Conservation (phyloP, 2,113 vertebrate genomes). For the Grammomys surdaster region DNA sequence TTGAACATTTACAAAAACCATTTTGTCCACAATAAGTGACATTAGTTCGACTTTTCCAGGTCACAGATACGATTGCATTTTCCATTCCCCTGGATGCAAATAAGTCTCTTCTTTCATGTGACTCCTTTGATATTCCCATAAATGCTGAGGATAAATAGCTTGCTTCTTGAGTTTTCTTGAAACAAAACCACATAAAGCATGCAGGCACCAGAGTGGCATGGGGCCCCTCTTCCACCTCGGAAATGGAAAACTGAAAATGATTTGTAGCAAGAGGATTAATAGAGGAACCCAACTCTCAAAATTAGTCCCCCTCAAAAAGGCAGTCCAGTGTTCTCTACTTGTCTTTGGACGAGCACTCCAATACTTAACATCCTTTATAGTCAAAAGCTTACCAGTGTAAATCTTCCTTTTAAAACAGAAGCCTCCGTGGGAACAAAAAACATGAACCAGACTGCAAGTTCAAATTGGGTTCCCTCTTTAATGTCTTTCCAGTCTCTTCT, state of each 20-base stretch:
- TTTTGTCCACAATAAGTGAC: slow-evolving; percentile 61
- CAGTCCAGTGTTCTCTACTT: neutral
- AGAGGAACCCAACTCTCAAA: slow-evolving; percentile 29
- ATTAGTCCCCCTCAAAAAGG: slow-evolving; percentile 36
- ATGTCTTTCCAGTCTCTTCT: neutral
- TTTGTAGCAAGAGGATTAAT: slow-evolving; percentile 65
- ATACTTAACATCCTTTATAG: slow-evolving; percentile 17
- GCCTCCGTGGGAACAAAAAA: neutral
- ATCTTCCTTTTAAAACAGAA: slow-evolving; percentile 54
- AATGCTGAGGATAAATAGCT: slow-evolving; percentile 71
- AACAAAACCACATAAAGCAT: slow-evolving; percentile 79
- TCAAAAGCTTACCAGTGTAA: slow-evolving; percentile 49
- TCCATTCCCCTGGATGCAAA: slow-evolving; percentile 58
- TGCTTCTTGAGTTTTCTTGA: slow-evolving; percentile 73
- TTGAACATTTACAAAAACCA: slow-evolving; percentile 56
- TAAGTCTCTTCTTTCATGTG: slow-evolving; percentile 69
- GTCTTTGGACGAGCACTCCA: slow-evolving; percentile 23
- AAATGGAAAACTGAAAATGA: slow-evolving; percentile 66
- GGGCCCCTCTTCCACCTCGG: neutral
- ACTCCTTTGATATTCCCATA: slow-evolving; percentile 71
- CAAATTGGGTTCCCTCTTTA: slow-evolving; percentile 18
- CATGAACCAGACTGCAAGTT: slow-evolving; percentile 20
- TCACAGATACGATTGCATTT: slow-evolving; percentile 59
- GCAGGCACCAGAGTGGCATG: slow-evolving; percentile 74
- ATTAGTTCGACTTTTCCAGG: slow-evolving; percentile 59